phyloP scores from a whole-genome alignment of 2,113 vertebrate genomes.

The Thamnaconus septentrionalis region DNA sequence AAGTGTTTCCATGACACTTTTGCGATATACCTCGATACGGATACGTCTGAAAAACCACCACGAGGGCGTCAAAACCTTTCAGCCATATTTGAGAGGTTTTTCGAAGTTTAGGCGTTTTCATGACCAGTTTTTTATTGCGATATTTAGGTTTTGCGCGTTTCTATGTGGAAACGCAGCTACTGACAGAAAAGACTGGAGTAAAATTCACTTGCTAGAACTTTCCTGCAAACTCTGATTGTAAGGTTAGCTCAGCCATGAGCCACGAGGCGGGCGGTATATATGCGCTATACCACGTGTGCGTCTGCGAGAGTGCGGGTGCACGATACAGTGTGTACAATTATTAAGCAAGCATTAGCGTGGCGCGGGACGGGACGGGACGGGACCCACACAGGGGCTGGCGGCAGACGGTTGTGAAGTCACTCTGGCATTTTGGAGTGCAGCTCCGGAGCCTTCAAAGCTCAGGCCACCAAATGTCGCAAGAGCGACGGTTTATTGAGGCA shows the following conservation, averaged over 20 bases:
- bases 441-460: slow-evolving; percentile 66
- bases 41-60: too few relatives aligned
- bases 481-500: slow-evolving; percentile 75
- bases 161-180: too few relatives aligned
- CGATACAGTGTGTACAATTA: slow-evolving; percentile 47
- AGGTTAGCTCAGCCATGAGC: not conserved
- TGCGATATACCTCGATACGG: slow-evolving; percentile 13
- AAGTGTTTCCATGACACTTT: too few relatives aligned
- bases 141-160: too few relatives aligned
- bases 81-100: too few relatives aligned
- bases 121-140: too few relatives aligned
- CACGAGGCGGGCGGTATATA: too few relatives aligned
- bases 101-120: too few relatives aligned
- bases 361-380: slow-evolving; percentile 44
- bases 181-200: slow-evolving; percentile 30
- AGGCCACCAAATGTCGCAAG: slow-evolving; percentile 72
- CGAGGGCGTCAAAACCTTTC: too few relatives aligned
- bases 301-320: not conserved
- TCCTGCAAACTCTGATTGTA: not conserved
- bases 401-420: slow-evolving; percentile 66
- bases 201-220: not conserved
- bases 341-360: slow-evolving; percentile 46
- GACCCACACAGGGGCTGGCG: slow-evolving; percentile 39
- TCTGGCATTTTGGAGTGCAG: slow-evolving; percentile 63
- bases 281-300: not conserved